These are phyloP conservation scores for Pammene fasciana DNA, from an alignment of 2,888 invertebrate genomes.

Conservation along the genomic window DNA sequence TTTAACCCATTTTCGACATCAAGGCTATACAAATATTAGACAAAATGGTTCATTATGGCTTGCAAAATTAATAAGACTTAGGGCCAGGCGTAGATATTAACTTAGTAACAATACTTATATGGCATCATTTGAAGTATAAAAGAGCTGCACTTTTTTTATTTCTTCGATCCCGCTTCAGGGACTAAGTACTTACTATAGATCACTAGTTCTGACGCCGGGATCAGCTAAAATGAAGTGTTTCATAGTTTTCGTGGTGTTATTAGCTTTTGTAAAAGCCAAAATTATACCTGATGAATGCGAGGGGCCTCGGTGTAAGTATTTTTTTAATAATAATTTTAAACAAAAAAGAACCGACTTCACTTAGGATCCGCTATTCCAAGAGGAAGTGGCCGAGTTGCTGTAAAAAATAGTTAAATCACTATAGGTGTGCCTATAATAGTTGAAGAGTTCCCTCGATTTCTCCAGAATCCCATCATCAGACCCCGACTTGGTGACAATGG, in stretches of 20 bases:
- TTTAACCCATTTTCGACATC: not conserved
- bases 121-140: not conserved
- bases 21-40: not conserved
- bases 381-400: no score
- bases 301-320: slow-evolving; percentile 18
- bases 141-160: not conserved
- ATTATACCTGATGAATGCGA: not conserved
- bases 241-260: no score
- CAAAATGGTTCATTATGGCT: not conserved
- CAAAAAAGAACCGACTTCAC: no score
- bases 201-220: not conserved
- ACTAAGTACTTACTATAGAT: not conserved
- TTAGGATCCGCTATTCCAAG: no score
- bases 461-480: no score
- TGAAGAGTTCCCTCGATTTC: no score
- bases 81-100: no score
- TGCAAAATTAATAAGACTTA: not conserved
- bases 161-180: not conserved
- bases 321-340: not conserved
- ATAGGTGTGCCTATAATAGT: no score
- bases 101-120: no score
- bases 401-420: no score
- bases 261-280: not conserved
- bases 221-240: slow-evolving; percentile 1
- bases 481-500: no score